Evolutionary conservation across 2,797 vertebrate genomes (phyloP).

Genomic region (Serranus cabrilla): DNA sequence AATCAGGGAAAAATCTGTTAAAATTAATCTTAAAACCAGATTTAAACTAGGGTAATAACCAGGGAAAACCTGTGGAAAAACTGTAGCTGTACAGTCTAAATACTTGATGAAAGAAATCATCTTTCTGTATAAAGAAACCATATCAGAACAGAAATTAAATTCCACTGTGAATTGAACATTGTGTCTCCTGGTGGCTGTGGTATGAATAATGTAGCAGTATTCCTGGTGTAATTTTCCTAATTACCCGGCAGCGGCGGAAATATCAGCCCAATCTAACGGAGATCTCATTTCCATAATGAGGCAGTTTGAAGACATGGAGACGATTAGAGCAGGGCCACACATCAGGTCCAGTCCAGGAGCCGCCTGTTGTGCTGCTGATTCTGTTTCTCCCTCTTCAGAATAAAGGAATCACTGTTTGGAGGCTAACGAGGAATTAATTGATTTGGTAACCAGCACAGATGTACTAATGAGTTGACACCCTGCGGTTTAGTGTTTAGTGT

Average conservation of each 20-base stretch:
- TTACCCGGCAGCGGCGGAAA: background rate
- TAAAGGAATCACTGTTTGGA: background rate
- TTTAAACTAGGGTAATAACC: no score
- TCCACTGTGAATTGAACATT: background rate
- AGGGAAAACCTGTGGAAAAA: no score
- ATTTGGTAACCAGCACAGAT: background rate
- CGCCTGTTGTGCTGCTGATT: background rate
- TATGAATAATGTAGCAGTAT: slow-evolving; percentile 3
- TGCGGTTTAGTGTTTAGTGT: background rate
- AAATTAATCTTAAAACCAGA: no score
- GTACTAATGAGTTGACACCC: background rate
- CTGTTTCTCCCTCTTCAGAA: background rate
- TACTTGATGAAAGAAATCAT: slow-evolving; percentile 18
- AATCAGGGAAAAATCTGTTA: no score
- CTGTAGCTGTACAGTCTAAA: background rate
- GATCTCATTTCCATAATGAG: slow-evolving; percentile 26
- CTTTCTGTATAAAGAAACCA: background rate
- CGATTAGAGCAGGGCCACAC: background rate
- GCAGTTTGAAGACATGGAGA: slow-evolving; percentile 10
- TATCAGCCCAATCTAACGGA: background rate
- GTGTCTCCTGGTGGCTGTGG: background rate
- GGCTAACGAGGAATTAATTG: background rate
- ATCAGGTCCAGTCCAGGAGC: background rate
- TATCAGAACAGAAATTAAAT: background rate
- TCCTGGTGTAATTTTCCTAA: background rate